phyloP scores from a whole-genome alignment of 1,140 invertebrate species.

The Trichomalopsis sarcophagae region DNA sequence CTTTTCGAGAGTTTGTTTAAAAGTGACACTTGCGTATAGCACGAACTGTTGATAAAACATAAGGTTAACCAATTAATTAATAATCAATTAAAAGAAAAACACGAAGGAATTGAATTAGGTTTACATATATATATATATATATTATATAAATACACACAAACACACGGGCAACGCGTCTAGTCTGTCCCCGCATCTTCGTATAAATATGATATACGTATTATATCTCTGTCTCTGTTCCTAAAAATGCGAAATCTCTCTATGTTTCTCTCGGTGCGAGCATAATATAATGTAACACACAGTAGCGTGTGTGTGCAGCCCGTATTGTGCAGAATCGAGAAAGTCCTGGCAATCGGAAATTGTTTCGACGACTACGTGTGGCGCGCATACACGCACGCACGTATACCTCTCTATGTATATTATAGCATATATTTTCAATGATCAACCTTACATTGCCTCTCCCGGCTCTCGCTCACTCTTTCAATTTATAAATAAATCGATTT shows the following conservation, averaged over 20 bases:
- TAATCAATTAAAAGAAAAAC: conserved; percentile 65
- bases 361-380: background rate
- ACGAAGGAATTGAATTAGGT: conserved; percentile 74
- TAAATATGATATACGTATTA: background rate
- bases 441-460: background rate
- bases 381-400: background rate
- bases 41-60: conserved; percentile 69
- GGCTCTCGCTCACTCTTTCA: background rate
- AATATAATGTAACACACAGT: too few relatives aligned
- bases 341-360: conserved; percentile 14
- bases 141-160: conserved; percentile 46
- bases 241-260: conserved; percentile 19
- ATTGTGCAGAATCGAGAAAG: background rate
- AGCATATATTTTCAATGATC: conserved; percentile 16
- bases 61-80: conserved; percentile 68
- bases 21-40: conserved; percentile 58
- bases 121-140: conserved; percentile 49
- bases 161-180: conserved; percentile 60
- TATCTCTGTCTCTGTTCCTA: conserved; percentile 62
- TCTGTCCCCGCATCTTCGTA: conserved; percentile 63
- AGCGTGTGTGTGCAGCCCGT: too few relatives aligned
- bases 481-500: background rate
- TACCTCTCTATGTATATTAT: background rate
- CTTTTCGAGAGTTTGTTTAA: background rate
- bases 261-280: background rate